Conservation (phyloP, 2,113 vertebrate species). For the Bambusicola thoracicus region DNA sequence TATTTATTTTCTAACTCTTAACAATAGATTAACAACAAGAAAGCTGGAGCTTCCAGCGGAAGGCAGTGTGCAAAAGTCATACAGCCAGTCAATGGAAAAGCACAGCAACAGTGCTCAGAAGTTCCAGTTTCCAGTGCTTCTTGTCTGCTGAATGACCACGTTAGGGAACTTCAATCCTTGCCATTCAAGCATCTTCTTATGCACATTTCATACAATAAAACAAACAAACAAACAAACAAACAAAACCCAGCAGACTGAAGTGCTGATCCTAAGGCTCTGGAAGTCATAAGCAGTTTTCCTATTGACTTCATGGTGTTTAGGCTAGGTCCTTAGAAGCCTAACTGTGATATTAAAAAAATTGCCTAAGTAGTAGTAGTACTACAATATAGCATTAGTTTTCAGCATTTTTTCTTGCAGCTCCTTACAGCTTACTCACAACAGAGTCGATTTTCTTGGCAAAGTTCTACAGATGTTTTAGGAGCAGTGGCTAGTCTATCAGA, state of each 20-base stretch:
- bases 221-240: neutral
- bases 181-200: neutral
- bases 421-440: neutral
- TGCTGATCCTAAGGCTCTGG: neutral
- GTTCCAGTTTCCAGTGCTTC: neutral
- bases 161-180: neutral
- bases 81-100: neutral
- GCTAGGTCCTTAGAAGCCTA: neutral
- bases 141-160: neutral
- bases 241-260: neutral
- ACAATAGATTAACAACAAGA: neutral
- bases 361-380: neutral
- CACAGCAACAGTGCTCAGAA: neutral
- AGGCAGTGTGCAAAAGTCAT: neutral
- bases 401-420: neutral
- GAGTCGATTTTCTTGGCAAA: neutral
- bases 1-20: conserved; percentile 2
- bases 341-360: neutral
- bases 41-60: neutral
- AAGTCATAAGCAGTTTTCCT: neutral
- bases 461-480: neutral
- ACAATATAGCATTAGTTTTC: neutral
- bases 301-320: neutral
- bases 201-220: neutral
- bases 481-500: neutral